Base-by-base conservation (phyloP, 1,140 invertebrate genomes). In the Anoplolepis gracilipes region DNA sequence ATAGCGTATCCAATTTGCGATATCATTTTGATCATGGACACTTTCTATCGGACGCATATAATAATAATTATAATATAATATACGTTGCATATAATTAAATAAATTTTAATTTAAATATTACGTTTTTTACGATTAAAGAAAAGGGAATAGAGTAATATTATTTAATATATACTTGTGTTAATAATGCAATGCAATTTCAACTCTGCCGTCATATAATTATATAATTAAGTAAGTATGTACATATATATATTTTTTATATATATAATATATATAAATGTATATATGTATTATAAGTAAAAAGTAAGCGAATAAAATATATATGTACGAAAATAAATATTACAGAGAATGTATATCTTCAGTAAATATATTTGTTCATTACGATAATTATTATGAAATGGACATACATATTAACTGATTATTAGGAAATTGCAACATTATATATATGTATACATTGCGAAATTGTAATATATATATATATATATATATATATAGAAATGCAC, bases 1-100 rank as follows among this genome's bases (percentile, higher is more conserved):
- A 97, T 93, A 0, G 95, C 94, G 85, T 97, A 97, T 25, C 97
- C 97, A 22, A 96, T 95, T 92, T 96, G 95, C 28, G 96, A 96
- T 69, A 97, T 95, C 16, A 94, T 92, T 90, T 96, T 96, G 16
- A 97, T 95, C 19, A 95, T 92, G 0, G 95, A 95, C 46, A 97
- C 67, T 84, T 93, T 92, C 96, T 97, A 8, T 22, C 6, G 7
- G 13, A 22, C n/a, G 76, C 7, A 57, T 19, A 30, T 46, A 10
- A 16, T 13, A 65, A 49, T 49, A 4, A 49, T 46, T 30, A 53
- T 30, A 25, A 42, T 36, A 36, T 70, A 57, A 39, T 39, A 11
- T 33, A 1, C n/a, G 25, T 10, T 53, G 19, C n/a, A 30, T n/a
- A 72, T n/a, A n/a, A 65, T 36, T 36, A 55, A 55, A 5, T 11